A percentile compares a stretch with the other conserved stretches of the same genome.
phyloP scores from a whole-genome alignment of 1,140 invertebrate genomes.

The Sinella curviseta region DNA sequence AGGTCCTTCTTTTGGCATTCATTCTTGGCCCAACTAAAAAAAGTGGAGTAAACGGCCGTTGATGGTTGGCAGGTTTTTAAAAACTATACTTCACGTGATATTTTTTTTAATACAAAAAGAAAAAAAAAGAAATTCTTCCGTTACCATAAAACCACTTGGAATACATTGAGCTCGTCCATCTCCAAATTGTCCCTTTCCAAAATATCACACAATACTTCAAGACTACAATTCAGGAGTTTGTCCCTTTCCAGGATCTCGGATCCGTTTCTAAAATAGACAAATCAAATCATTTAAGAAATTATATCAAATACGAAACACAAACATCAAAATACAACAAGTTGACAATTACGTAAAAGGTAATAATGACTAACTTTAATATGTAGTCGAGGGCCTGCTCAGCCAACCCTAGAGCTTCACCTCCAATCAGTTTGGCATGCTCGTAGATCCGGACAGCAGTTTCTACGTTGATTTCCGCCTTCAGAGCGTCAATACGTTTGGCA shows the following conservation, averaged over 20 bases:
- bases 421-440: conserved; percentile 32
- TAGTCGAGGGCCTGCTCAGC: conserved; percentile 36
- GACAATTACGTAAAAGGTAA: neutral
- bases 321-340: neutral
- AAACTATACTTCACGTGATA: too few species aligned
- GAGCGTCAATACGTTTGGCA: conserved; percentile 29
- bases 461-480: conserved; percentile 36
- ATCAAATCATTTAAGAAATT: neutral
- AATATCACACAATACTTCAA: conserved; percentile 29
- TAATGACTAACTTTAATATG: conserved; percentile 30
- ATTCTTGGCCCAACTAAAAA: conserved; percentile 31
- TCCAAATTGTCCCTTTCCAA: conserved; percentile 38
- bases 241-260: conserved; percentile 28
- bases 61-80: too few species aligned
- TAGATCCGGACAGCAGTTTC: conserved; percentile 35
- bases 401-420: conserved; percentile 28
- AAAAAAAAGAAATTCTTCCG: too few species aligned
- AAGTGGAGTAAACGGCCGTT: too few species aligned
- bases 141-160: conserved; percentile 30
- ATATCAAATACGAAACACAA: too few species aligned
- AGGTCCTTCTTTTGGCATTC: conserved; percentile 36
- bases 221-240: conserved; percentile 26
- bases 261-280: conserved; percentile 29
- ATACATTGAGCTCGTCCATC: conserved; percentile 31
- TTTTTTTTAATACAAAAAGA: neutral